phyloP scores from a whole-genome alignment of 1,140 invertebrate species.

The Plutomurus gul region DNA sequence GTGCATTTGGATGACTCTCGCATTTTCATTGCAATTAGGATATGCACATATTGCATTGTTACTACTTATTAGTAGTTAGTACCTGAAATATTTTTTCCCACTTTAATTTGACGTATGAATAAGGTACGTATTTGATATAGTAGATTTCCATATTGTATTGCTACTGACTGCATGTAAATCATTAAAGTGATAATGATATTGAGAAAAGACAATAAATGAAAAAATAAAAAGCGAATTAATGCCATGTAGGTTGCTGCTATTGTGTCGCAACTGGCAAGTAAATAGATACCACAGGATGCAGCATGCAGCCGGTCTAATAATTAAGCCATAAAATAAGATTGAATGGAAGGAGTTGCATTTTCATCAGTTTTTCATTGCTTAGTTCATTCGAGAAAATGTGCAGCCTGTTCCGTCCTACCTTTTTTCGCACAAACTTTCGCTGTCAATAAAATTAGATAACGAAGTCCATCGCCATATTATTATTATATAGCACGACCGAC shows the following conservation, averaged over 20 bases:
- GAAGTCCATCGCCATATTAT: too few species aligned
- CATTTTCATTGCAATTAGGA: too few species aligned
- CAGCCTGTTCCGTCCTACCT: neutral
- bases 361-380: neutral
- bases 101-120: too few species aligned
- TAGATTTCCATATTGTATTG: too few species aligned
- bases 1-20: too few species aligned
- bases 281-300: too few species aligned
- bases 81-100: too few species aligned
- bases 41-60: too few species aligned
- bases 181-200: slow-evolving; percentile 13
- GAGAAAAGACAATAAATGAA: neutral
- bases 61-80: too few species aligned
- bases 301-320: neutral
- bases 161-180: too few species aligned
- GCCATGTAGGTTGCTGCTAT: neutral
- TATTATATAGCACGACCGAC: neutral
- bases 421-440: slow-evolving; percentile 23
- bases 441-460: slow-evolving; percentile 28
- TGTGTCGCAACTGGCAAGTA: too few species aligned
- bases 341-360: neutral
- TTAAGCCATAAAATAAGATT: neutral
- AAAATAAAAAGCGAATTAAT: neutral
- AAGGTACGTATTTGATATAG: too few species aligned
- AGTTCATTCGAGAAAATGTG: neutral